Evolutionary conservation across 2,888 invertebrate species (phyloP), one percentile per base, ranked within the genome.

Genomic region (Lasioglossum vierecki): DNA sequence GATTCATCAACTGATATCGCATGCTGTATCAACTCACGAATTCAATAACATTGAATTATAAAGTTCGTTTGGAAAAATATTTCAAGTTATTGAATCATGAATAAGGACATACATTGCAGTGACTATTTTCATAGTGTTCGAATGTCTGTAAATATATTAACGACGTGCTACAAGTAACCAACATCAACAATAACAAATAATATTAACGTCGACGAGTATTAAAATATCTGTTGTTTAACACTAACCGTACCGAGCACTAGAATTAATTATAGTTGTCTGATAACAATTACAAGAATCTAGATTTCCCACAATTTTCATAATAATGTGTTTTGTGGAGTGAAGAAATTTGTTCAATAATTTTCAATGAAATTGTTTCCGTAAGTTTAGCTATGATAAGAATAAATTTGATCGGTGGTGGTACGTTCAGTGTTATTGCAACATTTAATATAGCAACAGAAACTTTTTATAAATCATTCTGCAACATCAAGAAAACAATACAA

Each of bases 31-130:
- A 30, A 26, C 63, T 63, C 63, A 63, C 63, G 30, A 30, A 30
- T 30, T 63, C 5, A 63, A 63, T 30, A 63, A 63, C 63, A 15
- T 30, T 63, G 15, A 30, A 30, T 63, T 63, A 30, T 30, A 63
- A 63, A 15, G 2, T 18, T 18, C 4, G 18, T 66, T 66, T 57
- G 57, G 35, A 35, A 66, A 30, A 66, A 35, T 18, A 35, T 35
- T 57, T 57, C n/a, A 57, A n/a, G 57, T n/a, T 57, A n/a, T 57
- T n/a, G 53, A n/a, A 57, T 57, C 22, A 57, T 57, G 53, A 57
- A 57, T 8, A 57, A 57, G n/a, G 53, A 9, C 22, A 35, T 30
- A 63, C 30, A 30, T 35, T 66, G 35, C 66, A 66, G 18, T 66
- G 66, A 66, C 35, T 6, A 15, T 66, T 66, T 30, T 35, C 15